Base-by-base conservation (phyloP, 2,888 invertebrate genomes). In the Cotesia congregata region DNA sequence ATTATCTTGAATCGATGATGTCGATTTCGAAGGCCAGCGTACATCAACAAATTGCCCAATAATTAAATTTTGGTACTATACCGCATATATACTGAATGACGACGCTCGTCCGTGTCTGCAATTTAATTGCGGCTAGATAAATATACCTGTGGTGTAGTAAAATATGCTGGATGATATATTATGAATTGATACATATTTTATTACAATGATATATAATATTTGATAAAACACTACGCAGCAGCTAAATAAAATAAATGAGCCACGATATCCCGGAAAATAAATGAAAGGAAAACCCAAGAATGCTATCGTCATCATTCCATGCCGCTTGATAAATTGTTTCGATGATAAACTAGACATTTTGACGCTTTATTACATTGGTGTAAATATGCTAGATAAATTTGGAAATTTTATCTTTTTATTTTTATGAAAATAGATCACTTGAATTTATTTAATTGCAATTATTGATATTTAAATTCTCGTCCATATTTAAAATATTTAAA, bases 21-120 rank as follows among this genome's bases (percentile, higher is more conserved):
- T 65, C 20, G 60, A 41, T 62, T 76, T 64, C 40, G 60, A 67
- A 67, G 65, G 70, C 69, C 62, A 20, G 30, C 59, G 61, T 61
- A 68, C 76, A 72, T 79, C 67, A 67, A 78, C 76, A 73, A 72
- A 76, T 75, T 50, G 74, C 70, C 68, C 71, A 71, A 65, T 78
- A 78, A 80, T 81, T 79, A 80, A 78, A 80, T 80, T 76, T 74
- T 72, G 76, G 12, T 50, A 50, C 50, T 12, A 50, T 50, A 50
- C 50, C 50, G 50, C 50, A 50, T 9, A 9, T 77, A 75, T 77
- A 71, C 72, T 70, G 67, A 77, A 59, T 80, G 80, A 80, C 81
- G 78, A 81, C 75, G 79, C 74, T 78, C 78, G 60, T 68, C 50
- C 73, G 70, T 75, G 72, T 72, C 74, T 76, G 76, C 64, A 76